These are phyloP conservation scores for Dreissena polymorpha DNA, from an alignment of 1,140 invertebrate species.

Conservation along the genomic window DNA sequence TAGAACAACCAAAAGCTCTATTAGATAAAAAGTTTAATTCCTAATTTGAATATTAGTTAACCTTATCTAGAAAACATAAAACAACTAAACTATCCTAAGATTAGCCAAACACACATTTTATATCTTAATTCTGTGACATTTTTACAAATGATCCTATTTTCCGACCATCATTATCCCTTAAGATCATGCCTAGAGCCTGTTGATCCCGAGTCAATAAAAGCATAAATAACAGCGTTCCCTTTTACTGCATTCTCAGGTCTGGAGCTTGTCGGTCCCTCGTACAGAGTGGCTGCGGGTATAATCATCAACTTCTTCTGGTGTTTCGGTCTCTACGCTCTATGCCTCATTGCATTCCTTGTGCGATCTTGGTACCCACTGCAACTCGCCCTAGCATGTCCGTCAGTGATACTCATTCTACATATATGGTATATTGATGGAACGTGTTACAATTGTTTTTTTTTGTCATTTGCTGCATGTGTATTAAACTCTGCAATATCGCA, in stretches of 20 bases:
- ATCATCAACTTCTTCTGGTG: slow-evolving; percentile 87
- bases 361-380: slow-evolving; percentile 88
- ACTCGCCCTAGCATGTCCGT: slow-evolving; percentile 87
- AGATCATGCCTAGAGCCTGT: neutral
- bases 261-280: slow-evolving; percentile 78
- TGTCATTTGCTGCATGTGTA: too few relatives aligned
- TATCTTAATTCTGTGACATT: neutral
- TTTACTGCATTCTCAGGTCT: slow-evolving; percentile 33
- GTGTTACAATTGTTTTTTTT: too few relatives aligned
- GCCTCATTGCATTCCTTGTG: slow-evolving; percentile 84
- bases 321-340: slow-evolving; percentile 84
- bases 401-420: slow-evolving; percentile 85
- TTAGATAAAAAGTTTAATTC: too few relatives aligned
- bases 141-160: neutral
- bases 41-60: neutral
- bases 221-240: neutral
- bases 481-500: too few relatives aligned
- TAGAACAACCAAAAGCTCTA: too few relatives aligned
- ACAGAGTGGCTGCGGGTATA: slow-evolving; percentile 86
- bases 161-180: neutral
- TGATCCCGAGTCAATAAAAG: neutral
- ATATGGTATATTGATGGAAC: slow-evolving; percentile 66
- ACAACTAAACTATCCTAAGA: neutral
- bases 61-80: neutral
- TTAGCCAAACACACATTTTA: too few relatives aligned